These are phyloP conservation scores for Tenthredo distinguenda DNA, from an alignment of 2,888 invertebrate genomes.

Conservation along the genomic window DNA sequence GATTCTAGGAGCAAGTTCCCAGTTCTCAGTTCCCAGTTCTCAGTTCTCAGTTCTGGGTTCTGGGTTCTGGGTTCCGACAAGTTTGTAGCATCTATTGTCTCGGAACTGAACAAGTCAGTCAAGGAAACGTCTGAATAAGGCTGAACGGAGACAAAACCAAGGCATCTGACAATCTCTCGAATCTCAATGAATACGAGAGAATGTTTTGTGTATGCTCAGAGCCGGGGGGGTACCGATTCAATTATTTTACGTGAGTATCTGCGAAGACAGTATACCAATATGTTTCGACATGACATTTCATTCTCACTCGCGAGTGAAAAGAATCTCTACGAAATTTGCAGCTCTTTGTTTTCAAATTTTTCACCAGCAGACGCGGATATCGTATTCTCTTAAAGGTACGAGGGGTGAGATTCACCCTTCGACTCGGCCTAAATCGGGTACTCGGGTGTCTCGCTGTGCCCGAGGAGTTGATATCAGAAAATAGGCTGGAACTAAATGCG, in stretches of 20 bases:
- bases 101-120: slow-evolving; percentile 25
- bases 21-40: background rate
- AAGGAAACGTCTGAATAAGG: slow-evolving; percentile 34
- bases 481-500: background rate
- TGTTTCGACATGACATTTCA: background rate
- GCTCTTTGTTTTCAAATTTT: background rate
- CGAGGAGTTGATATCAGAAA: background rate
- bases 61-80: background rate
- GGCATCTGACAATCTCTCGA: slow-evolving; percentile 4
- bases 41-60: background rate
- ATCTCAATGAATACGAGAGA: slow-evolving; percentile 3
- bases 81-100: slow-evolving; percentile 45
- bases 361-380: background rate
- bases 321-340: too few relatives aligned
- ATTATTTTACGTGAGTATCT: background rate
- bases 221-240: background rate
- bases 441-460: background rate
- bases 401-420: background rate
- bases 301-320: background rate
- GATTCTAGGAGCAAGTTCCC: background rate
- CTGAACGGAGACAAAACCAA: background rate
- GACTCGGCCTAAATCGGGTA: background rate
- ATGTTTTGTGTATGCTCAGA: slow-evolving; percentile 1
- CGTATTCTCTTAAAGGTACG: background rate
- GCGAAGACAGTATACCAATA: background rate